These are phyloP conservation scores for Vicugna pacos DNA, from an alignment of 2,113 vertebrate genomes.

Conservation along the genomic window DNA sequence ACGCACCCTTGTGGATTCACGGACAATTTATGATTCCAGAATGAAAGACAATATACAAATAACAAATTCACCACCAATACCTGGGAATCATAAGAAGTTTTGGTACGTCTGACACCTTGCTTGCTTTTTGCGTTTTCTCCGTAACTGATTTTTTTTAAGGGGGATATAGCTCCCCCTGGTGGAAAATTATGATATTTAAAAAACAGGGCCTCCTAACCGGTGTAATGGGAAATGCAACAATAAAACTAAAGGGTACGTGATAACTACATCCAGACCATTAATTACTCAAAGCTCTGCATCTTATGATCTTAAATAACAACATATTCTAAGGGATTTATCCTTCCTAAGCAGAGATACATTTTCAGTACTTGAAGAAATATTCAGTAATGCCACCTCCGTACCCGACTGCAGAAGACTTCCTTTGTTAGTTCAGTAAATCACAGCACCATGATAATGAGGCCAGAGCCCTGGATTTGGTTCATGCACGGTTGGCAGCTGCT, in stretches of 20 bases:
- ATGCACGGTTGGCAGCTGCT: neutral
- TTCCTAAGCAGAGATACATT: neutral
- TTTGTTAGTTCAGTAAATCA: neutral
- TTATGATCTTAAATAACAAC: neutral
- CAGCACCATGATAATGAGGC: neutral
- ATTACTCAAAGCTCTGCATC: neutral
- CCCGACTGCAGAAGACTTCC: neutral
- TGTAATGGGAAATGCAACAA: neutral
- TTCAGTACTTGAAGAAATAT: neutral
- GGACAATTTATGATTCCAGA: neutral
- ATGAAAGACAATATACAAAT: neutral
- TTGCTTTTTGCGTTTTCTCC: neutral
- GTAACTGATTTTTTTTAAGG: neutral
- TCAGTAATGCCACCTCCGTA: neutral
- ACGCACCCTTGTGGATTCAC: neutral
- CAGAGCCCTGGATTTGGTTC: neutral
- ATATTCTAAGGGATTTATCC: neutral
- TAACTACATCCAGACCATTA: neutral
- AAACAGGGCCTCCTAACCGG: neutral
- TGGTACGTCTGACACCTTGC: neutral
- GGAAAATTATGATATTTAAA: slow-evolving; percentile 8
- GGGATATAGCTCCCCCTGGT: neutral
- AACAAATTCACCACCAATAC: neutral
- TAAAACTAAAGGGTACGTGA: neutral
- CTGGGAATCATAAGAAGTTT: neutral